These are phyloP conservation scores for Stenodema calcarata DNA, from an alignment of 2,888 invertebrate genomes.

Conservation along the genomic window DNA sequence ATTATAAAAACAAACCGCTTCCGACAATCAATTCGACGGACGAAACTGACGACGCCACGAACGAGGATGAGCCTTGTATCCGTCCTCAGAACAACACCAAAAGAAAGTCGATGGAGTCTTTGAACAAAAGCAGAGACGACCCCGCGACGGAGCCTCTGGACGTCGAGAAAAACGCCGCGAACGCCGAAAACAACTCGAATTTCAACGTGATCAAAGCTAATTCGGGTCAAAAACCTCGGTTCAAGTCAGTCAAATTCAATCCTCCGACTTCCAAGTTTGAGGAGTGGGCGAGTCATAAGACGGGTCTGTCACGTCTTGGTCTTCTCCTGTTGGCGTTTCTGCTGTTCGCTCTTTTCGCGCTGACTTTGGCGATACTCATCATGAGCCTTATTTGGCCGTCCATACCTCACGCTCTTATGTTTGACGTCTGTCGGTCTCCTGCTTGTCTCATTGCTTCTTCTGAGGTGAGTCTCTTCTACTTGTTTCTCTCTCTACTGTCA, in stretches of 20 bases:
- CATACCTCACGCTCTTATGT: conserved; percentile 61
- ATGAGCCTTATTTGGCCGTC: conserved; percentile 64
- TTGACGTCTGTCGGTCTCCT: conserved; percentile 63
- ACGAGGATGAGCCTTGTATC: conserved; percentile 48
- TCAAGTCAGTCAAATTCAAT: conserved; percentile 50
- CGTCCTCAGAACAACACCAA: conserved; percentile 39
- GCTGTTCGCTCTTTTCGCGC: conserved; percentile 60
- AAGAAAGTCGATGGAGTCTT: conserved; percentile 47
- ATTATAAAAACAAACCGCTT: conserved; percentile 31
- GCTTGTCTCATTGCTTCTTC: conserved; percentile 65
- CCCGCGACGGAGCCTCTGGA: conserved; percentile 30
- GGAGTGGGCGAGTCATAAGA: conserved; percentile 56
- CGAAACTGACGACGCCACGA: conserved; percentile 49
- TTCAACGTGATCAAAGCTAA: conserved; percentile 33
- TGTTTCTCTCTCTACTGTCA: too few species aligned
- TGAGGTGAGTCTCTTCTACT: conserved; percentile 63
- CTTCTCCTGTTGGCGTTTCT: conserved; percentile 52
- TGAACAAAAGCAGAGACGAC: conserved; percentile 47
- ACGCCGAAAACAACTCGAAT: conserved; percentile 35
- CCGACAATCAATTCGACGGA: conserved; percentile 48
- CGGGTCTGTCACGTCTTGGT: conserved; percentile 57
- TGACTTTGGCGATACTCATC: conserved; percentile 63
- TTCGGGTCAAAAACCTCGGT: conserved; percentile 34
- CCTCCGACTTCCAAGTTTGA: conserved; percentile 54
- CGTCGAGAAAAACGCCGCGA: conserved; percentile 46